Evolutionary conservation across 2,888 invertebrate species (phyloP).

Genomic region (Ectropis crepuscularia): DNA sequence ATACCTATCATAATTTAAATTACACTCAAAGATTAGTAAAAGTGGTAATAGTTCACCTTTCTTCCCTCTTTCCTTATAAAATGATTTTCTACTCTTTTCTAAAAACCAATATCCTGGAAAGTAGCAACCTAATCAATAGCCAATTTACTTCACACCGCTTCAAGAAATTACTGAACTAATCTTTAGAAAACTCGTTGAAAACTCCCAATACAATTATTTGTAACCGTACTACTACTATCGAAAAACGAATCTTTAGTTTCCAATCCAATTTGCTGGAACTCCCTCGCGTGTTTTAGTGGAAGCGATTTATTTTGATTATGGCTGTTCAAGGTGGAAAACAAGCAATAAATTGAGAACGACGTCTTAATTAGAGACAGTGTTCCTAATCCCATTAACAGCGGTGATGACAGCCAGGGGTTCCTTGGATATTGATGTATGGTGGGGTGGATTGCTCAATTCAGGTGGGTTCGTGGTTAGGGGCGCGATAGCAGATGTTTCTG

Average conservation of each 20-base stretch:
- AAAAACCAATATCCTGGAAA: constrained; percentile 1
- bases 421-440: constrained; percentile 69
- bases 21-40: too few relatives aligned
- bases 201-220: constrained; percentile 45
- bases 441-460: constrained; percentile 56
- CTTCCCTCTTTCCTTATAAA: too few relatives aligned
- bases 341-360: constrained; percentile 78
- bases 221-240: constrained; percentile 52
- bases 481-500: neutral
- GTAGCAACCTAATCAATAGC: constrained; percentile 12
- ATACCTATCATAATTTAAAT: too few relatives aligned
- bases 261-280: constrained; percentile 75
- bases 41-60: too few relatives aligned
- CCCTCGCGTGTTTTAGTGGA: constrained; percentile 75
- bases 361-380: constrained; percentile 79
- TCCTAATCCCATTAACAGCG: constrained; percentile 79
- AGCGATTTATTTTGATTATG: constrained; percentile 82
- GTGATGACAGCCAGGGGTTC: constrained; percentile 72
- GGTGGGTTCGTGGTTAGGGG: constrained; percentile 32
- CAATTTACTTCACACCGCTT: constrained; percentile 19
- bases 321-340: constrained; percentile 73
- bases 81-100: constrained; percentile 4
- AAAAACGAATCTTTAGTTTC: constrained; percentile 64
- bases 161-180: constrained; percentile 31
- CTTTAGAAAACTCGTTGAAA: constrained; percentile 39